A percentile compares a stretch with the other conserved stretches of the same genome.
These are phyloP conservation scores for Orthosia gracilis DNA, from an alignment of 2,888 invertebrate genomes.

Conservation along the genomic window DNA sequence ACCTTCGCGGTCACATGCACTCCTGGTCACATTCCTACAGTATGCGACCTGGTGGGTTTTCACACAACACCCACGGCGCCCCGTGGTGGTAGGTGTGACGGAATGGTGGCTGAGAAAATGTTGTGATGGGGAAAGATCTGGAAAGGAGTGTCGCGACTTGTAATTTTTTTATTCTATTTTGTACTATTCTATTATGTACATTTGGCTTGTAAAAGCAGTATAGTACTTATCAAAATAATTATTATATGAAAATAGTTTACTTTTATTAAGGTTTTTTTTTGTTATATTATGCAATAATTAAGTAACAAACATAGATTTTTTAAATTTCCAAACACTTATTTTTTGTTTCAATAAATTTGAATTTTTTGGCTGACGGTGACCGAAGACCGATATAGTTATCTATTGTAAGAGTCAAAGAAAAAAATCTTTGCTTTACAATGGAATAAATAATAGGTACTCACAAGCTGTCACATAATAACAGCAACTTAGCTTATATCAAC, in stretches of 20 bases:
- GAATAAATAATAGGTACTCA: background rate
- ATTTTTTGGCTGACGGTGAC: no score
- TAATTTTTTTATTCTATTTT: no score
- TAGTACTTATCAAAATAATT: no score
- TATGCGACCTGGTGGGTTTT: slow-evolving; percentile 21
- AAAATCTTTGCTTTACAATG: background rate
- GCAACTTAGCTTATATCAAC: background rate
- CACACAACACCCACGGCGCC: slow-evolving; percentile 56
- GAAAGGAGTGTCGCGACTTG: background rate
- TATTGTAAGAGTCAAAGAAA: background rate
- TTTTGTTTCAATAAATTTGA: no score
- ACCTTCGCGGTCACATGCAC: slow-evolving; percentile 48
- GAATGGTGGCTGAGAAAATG: slow-evolving; percentile 43
- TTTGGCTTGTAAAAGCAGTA: background rate
- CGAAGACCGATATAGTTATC: background rate
- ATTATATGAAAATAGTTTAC: no score
- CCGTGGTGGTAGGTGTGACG: slow-evolving; percentile 64
- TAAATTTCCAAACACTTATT: no score
- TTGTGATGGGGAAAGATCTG: slow-evolving; percentile 20
- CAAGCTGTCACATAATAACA: background rate
- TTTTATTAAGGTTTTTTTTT: no score
- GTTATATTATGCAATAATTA: no score
- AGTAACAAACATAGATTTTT: no score
- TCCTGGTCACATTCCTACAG: slow-evolving; percentile 43
- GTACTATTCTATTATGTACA: no score